Evolutionary conservation across 2,113 vertebrate species (phyloP).

Genomic region (Aptenodytes forsteri): DNA sequence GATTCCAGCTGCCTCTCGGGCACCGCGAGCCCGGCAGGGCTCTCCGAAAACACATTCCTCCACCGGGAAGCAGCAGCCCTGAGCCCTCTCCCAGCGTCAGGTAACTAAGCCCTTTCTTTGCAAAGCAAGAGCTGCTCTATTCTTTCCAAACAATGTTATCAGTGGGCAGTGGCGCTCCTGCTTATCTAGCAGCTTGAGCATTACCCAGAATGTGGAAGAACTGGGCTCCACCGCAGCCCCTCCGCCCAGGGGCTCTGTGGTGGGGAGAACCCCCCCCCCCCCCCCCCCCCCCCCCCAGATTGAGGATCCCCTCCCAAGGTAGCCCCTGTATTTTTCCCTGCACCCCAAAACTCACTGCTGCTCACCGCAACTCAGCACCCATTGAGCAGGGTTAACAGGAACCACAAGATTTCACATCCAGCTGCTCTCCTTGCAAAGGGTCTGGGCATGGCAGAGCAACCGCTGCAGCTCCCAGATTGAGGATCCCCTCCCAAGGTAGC

Average conservation of each 20-base stretch:
- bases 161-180: not conserved
- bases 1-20: constrained; percentile 35
- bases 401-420: too few relatives aligned
- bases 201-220: constrained; percentile 51
- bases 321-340: too few relatives aligned
- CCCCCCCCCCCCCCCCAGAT: too few relatives aligned
- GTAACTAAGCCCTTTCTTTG: constrained; percentile 5
- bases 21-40: not conserved
- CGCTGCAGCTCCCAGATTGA: not conserved
- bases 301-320: too few relatives aligned
- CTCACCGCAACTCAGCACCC: too few relatives aligned
- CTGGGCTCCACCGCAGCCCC: not conserved
- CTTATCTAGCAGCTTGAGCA: constrained; percentile 41
- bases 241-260: not conserved
- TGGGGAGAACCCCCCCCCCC: not conserved
- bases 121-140: constrained; percentile 13
- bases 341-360: too few relatives aligned
- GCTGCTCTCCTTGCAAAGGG: not conserved
- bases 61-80: not conserved
- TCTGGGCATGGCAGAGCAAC: not conserved
- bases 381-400: too few relatives aligned
- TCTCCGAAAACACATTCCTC: constrained; percentile 43
- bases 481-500: not conserved
- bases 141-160: constrained; percentile 64
- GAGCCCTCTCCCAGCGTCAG: not conserved